Evolutionary conservation across 1,140 invertebrate species (phyloP).

Genomic region (Wiebesia pumilae): DNA sequence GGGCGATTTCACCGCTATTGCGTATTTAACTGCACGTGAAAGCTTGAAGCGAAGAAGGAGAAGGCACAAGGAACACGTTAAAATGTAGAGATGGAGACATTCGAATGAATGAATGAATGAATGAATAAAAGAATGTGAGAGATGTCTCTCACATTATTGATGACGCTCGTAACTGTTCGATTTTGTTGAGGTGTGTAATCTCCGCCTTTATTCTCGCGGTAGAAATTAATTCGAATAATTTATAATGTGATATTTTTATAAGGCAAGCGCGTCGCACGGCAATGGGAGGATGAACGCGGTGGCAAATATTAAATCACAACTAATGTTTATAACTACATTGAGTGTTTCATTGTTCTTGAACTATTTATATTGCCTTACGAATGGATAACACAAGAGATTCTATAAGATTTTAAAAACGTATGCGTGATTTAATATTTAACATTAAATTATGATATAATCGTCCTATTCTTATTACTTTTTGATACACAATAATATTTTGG

Average conservation of each 20-base stretch:
- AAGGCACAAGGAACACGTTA: background rate
- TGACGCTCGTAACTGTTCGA: background rate
- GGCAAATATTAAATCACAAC: too few species aligned
- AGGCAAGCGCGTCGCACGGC: background rate
- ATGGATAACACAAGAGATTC: background rate
- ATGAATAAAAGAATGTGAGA: too few species aligned
- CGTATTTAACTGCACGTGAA: background rate
- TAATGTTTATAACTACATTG: background rate
- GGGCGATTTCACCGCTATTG: slow-evolving; percentile 16
- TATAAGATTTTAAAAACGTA: too few species aligned
- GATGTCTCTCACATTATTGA: background rate
- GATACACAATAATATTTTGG: too few species aligned
- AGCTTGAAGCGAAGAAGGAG: background rate
- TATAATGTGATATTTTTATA: background rate
- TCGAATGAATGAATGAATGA: background rate
- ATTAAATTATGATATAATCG: too few species aligned
- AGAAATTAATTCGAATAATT: background rate
- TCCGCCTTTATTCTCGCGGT: background rate
- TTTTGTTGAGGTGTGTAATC: too few species aligned
- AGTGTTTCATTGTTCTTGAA: background rate
- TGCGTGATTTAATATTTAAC: too few species aligned
- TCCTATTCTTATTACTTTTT: too few species aligned
- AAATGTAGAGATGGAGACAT: background rate
- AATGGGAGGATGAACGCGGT: too few species aligned
- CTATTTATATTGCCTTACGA: background rate